Base-by-base conservation (phyloP, 92 coral and sea anemone genomes). In the Blastomussa wellsi region DNA sequence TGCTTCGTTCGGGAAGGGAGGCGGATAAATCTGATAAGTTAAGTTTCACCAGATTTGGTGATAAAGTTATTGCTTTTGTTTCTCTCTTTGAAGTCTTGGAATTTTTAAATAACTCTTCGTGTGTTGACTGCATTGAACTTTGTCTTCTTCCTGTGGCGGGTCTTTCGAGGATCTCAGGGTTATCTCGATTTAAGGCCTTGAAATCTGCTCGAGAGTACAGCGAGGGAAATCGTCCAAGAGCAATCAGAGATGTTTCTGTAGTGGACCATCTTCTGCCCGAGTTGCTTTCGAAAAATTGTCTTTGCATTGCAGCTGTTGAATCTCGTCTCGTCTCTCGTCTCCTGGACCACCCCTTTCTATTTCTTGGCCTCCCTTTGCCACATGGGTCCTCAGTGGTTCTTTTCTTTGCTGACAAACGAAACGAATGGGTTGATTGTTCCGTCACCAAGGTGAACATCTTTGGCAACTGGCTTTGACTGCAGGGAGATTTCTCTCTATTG, bases 341-440 rank as follows among this genome's bases (percentile, higher is more conserved):
- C 31, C 35, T 41, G 10, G 26, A 5, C 5, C 35, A 59, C 20
- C n/a, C 74, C 26, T 16, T 28, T 62, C 31, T 26, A 22, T 6
- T 39, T 11, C 60, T 42, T 2, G 55, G 10, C 39, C 26, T 29
- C 32, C 53, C 20, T 15, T 22, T 57, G 53, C 24, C 52, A 57
- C 31, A 53, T 39, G 68, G 15, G n/a, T 60, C 74, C 55, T 15
- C 57, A 1, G 37, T 16, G 42, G n/a, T 37, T 41, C 53, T 33
- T 13, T 26, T 32, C 73, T 55, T 83, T 38, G 87, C 87, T 12
- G 80, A 24, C 1, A 74, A 59, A 42, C 87, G 87, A 75, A 83
- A 83, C 7, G 87, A 83, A 47, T 74, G 62, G 1, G 87, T 53
- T 7, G 14, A 26, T 60, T 83, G 81, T 10, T 74, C 42, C 12